Base-by-base conservation (phyloP, 2,888 invertebrate species). In the Papilio gigon region DNA sequence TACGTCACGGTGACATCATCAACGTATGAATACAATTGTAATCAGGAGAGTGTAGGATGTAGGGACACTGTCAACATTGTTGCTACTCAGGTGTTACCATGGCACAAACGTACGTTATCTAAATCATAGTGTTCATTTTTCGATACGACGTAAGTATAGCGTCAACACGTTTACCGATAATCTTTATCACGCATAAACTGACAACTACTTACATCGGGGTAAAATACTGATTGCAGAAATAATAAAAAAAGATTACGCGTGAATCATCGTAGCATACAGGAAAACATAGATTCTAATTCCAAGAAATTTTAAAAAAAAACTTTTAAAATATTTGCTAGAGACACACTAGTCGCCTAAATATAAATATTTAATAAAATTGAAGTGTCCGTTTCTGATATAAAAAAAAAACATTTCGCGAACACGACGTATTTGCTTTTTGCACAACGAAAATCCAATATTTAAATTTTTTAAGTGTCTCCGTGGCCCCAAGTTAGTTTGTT, bases 141-240 rank as follows among this genome's bases (percentile, higher is more conserved):
- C 27, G 53, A n/a, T 53, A 8, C n/a, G n/a, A 27, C 53, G 25
- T 9, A 27, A 27, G 27, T 53, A 27, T 53, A 27, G 53, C 27
- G 27, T 27, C 27, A 53, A 53, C n/a, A 27, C 8, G n/a, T 47
- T 47, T 12, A 11, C 22, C n/a, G 53, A 53, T 53, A 53, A 53
- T 14, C n/a, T 27, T 53, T 27, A 53, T 27, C 53, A 53, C 20
- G 20, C n/a, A 9, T 20, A n/a, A 40, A 53, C 53, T 53, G 53
- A 50, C 50, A 47, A 20, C 20, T 20, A 44, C 20, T 20, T 44
- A 25, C 25, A 27, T 50, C 50, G 12, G 25, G 27, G 3, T 27
- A 25, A n/a, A 53, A 27, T 27, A 53, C 50, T 27, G 27, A 27
- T 27, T 27, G 27, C 50, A 53, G 14, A 53, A 27, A 50, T 50